These are phyloP conservation scores for Bombus polaris DNA, from an alignment of 1,140 invertebrate species.

Conservation along the genomic window DNA sequence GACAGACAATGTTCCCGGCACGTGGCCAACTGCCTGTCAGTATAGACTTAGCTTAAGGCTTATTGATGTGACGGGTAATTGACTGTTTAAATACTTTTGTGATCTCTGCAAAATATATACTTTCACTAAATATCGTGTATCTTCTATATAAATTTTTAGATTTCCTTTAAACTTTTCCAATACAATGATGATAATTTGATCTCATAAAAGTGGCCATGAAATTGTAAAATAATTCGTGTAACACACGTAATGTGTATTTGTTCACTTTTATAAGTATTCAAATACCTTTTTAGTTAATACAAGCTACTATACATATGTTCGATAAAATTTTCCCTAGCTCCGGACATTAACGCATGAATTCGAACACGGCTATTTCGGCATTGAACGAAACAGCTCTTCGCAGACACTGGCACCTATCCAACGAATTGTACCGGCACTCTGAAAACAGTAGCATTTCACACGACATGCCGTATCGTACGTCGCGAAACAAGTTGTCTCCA, in stretches of 20 bases:
- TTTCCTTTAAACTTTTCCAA: too few relatives aligned
- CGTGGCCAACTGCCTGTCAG: too few relatives aligned
- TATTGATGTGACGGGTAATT: too few relatives aligned
- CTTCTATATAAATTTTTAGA: too few relatives aligned
- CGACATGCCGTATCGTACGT: conserved; percentile 62
- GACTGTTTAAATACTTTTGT: too few relatives aligned
- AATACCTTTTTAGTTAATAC: not conserved
- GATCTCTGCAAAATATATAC: too few relatives aligned
- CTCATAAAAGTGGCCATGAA: too few relatives aligned
- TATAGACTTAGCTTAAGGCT: too few relatives aligned
- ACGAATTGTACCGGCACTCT: conserved; percentile 58
- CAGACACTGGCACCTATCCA: conserved; percentile 67
- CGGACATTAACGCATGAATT: not conserved
- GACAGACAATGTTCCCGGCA: too few relatives aligned
- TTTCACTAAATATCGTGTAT: too few relatives aligned
- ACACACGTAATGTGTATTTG: not conserved
- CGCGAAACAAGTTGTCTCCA: not conserved
- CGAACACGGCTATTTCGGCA: not conserved
- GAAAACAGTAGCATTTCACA: not conserved
- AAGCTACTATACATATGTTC: too few relatives aligned
- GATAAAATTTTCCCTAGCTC: not conserved
- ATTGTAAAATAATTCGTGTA: not conserved
- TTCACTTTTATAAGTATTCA: not conserved
- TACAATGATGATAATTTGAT: too few relatives aligned
- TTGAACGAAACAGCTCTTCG: conserved; percentile 41